Conservation (phyloP, 2,113 vertebrate species). For the Tursiops truncatus region DNA sequence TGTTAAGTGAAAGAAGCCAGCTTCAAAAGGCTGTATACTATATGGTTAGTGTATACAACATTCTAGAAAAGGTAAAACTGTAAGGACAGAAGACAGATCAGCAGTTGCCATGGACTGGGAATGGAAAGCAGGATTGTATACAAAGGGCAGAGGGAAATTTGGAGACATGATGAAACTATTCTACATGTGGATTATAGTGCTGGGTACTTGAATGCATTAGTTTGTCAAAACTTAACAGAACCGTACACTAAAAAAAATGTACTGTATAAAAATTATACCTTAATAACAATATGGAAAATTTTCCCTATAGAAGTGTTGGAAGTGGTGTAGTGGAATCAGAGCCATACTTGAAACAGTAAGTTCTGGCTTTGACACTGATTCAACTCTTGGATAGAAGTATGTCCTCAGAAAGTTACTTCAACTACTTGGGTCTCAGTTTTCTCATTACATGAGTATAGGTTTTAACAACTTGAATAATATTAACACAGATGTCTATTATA, state of each 20-base stretch:
- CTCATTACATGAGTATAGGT: not conserved
- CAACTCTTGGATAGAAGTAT: not conserved
- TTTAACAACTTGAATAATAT: not conserved
- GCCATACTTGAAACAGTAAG: not conserved
- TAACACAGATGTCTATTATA: not conserved
- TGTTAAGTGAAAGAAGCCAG: not conserved
- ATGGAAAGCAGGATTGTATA: not conserved
- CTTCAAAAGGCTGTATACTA: not conserved
- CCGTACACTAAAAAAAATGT: not conserved
- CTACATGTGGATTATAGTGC: not conserved
- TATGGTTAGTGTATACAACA: not conserved
- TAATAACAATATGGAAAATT: not conserved
- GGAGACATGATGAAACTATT: not conserved
- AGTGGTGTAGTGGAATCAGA: not conserved
- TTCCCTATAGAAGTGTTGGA: not conserved
- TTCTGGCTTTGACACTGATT: not conserved
- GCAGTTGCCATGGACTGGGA: not conserved
- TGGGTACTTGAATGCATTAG: too few relatives aligned
- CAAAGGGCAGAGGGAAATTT: not conserved
- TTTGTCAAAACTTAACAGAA: not conserved
- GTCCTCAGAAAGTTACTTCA: not conserved
- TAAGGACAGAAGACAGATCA: not conserved
- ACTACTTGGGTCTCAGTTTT: not conserved
- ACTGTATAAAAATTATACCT: not conserved
- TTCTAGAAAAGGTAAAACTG: not conserved